These are phyloP conservation scores for Shinisaurus crocodilurus DNA, from an alignment of 2,113 vertebrate species.

Conservation along the genomic window DNA sequence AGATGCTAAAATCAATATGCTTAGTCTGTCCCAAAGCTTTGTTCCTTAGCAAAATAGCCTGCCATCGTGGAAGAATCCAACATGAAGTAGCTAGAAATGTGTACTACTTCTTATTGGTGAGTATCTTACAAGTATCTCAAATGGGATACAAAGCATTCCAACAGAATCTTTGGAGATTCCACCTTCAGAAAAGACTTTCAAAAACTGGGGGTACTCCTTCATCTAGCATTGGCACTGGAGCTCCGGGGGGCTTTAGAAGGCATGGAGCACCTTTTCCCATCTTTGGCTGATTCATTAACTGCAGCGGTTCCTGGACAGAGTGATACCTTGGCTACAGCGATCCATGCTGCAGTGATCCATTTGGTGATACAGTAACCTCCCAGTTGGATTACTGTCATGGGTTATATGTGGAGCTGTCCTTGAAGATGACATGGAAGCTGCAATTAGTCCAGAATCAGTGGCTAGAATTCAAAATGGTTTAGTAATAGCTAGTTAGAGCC, in stretches of 20 bases:
- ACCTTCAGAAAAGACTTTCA: background rate
- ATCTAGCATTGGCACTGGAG: background rate
- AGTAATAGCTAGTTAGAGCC: background rate
- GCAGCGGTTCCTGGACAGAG: background rate
- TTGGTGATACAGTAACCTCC: background rate
- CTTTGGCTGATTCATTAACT: background rate
- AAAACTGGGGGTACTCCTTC: slow-evolving; percentile 13
- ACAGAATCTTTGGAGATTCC: background rate
- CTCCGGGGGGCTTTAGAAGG: background rate
- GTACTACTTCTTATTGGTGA: rapidly evolving
- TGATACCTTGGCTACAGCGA: background rate
- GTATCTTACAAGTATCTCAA: background rate
- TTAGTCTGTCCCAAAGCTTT: slow-evolving; percentile 47
- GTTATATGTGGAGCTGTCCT: background rate
- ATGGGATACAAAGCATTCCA: slow-evolving; percentile 12
- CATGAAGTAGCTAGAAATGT: slow-evolving; percentile 22
- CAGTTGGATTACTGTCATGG: background rate
- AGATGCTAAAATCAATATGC: slow-evolving; percentile 34
- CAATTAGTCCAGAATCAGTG: background rate
- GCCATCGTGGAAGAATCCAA: slow-evolving; percentile 3
- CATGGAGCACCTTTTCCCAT: background rate
- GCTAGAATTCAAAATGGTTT: background rate
- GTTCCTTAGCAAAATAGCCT: slow-evolving; percentile 11
- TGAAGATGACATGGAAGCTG: background rate
- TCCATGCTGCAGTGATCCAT: too few relatives aligned